A percentile compares a stretch with the other conserved stretches of the same genome.
Evolutionary conservation across 2,888 invertebrate genomes (phyloP).

Genomic region (Temnothorax unifasciatus): DNA sequence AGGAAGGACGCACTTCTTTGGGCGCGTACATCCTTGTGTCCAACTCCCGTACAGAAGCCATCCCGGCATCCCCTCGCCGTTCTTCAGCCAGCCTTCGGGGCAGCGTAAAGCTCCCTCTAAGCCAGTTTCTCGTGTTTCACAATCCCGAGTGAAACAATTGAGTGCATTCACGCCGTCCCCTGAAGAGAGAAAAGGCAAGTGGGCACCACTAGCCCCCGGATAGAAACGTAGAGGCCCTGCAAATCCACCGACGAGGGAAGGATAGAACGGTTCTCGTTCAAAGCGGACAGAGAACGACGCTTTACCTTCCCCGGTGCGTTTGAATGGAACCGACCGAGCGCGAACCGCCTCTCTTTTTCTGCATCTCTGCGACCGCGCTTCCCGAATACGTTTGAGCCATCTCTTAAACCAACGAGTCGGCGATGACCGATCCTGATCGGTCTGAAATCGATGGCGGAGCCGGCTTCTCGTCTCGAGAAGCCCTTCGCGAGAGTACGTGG

Average conservation of each 20-base stretch:
- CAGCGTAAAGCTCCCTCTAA: slow-evolving; percentile 74
- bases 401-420: slow-evolving; percentile 1
- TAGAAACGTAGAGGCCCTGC: slow-evolving; percentile 61
- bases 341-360: slow-evolving; percentile 23
- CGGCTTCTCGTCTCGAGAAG: too few relatives aligned
- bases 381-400: background rate
- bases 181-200: slow-evolving; percentile 63
- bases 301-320: slow-evolving; percentile 9
- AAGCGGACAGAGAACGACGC: slow-evolving; percentile 20
- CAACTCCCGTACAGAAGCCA: slow-evolving; percentile 38
- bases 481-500: background rate
- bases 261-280: slow-evolving; percentile 11
- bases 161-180: slow-evolving; percentile 74
- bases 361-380: slow-evolving; percentile 1
- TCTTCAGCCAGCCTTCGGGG: slow-evolving; percentile 49
- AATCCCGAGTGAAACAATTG: slow-evolving; percentile 78
- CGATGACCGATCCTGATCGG: slow-evolving; percentile 15
- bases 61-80: slow-evolving; percentile 28
- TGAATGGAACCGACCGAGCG: slow-evolving; percentile 13
- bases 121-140: slow-evolving; percentile 74
- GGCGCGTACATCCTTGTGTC: slow-evolving; percentile 29
- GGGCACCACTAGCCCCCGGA: slow-evolving; percentile 55
- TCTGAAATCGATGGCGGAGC: background rate
- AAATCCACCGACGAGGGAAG: slow-evolving; percentile 37
- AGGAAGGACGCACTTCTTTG: slow-evolving; percentile 32